These are phyloP conservation scores for Chionodraco myersi DNA, from an alignment of 2,113 vertebrate genomes.

Conservation along the genomic window DNA sequence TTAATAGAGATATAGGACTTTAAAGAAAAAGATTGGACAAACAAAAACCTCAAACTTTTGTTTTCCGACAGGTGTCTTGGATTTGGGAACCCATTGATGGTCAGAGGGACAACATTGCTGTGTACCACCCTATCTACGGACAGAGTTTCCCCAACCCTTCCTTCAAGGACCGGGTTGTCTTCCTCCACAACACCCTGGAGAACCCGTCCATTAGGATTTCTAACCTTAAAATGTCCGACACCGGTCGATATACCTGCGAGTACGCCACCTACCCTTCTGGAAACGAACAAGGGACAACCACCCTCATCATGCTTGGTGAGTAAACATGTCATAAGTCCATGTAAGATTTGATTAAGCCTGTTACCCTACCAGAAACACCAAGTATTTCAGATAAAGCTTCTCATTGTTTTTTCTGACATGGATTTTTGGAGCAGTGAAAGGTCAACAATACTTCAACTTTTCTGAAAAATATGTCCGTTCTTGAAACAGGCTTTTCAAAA, in stretches of 20 bases:
- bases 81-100: conserved; percentile 77
- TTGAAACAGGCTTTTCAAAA: conserved; percentile 23
- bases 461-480: neutral
- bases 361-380: neutral
- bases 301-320: conserved; percentile 83
- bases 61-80: conserved; percentile 80
- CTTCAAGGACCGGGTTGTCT: conserved; percentile 75
- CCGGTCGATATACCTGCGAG: conserved; percentile 88
- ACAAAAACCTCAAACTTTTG: neutral
- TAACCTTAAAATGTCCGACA: conserved; percentile 80
- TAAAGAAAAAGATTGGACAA: too few relatives aligned
- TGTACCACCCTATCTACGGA: conserved; percentile 83
- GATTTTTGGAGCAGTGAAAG: neutral
- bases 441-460: conserved; percentile 25
- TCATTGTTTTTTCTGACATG: neutral
- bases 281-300: conserved; percentile 84
- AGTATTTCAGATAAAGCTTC: neutral
- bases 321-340: neutral
- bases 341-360: neutral
- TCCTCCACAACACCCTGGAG: conserved; percentile 72
- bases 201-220: conserved; percentile 85
- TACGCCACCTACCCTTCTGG: conserved; percentile 89
- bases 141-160: conserved; percentile 81
- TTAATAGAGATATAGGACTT: neutral
- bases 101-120: conserved; percentile 83